Conservation (phyloP, 2,888 invertebrate genomes). For the Lathronympha strigana region DNA sequence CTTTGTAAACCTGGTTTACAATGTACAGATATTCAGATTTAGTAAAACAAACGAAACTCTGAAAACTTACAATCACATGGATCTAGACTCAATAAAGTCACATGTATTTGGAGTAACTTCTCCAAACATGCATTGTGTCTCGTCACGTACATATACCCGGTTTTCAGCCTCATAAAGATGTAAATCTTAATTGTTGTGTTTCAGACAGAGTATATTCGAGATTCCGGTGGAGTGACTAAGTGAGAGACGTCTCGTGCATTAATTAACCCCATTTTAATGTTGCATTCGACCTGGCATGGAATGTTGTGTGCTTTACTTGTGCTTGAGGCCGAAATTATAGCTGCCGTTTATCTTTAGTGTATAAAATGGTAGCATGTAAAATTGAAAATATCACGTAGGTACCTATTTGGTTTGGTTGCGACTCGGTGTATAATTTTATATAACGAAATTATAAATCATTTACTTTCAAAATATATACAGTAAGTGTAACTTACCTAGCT, state of each 20-base stretch:
- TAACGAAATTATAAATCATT: no score
- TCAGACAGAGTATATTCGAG: no score
- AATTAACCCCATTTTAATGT: conserved; percentile 16
- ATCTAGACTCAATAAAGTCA: no score
- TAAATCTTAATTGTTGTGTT: conserved; percentile 7
- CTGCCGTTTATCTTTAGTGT: background rate
- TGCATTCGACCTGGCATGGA: conserved; percentile 9
- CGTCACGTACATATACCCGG: background rate
- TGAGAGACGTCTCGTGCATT: conserved; percentile 4
- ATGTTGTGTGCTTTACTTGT: background rate
- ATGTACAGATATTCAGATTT: no score
- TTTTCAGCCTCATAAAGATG: conserved; percentile 3
- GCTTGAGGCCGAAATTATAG: background rate
- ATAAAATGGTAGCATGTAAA: background rate
- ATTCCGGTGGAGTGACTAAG: background rate
- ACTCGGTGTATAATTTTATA: no score
- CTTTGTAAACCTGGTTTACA: no score
- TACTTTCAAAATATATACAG: no score
- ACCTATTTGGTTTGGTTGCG: no score
- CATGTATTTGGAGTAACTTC: background rate
- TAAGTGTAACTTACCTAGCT: no score
- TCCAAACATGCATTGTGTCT: background rate
- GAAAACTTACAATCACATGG: no score
- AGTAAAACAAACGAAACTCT: no score
- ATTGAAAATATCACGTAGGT: no score